Conservation (phyloP, 2,888 invertebrate genomes). For the Xestia ashworthii region DNA sequence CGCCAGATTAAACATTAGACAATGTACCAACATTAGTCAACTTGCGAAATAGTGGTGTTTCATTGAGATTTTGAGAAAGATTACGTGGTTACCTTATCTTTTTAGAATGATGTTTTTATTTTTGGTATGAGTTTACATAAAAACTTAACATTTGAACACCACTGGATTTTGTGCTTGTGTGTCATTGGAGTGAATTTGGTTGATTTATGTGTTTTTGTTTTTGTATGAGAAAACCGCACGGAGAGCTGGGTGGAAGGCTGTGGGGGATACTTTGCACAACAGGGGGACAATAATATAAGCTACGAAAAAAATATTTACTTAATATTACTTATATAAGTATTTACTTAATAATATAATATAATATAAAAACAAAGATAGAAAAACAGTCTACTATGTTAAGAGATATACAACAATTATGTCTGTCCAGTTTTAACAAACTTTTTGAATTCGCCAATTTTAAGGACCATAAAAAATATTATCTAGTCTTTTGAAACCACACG, state of each 20-base stretch:
- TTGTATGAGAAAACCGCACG: neutral
- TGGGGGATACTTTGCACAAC: no score
- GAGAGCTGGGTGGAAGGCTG: no score
- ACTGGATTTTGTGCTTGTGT: neutral
- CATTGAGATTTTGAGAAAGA: conserved; percentile 10
- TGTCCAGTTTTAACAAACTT: no score
- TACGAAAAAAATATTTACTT: no score
- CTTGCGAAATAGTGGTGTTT: conserved; percentile 33
- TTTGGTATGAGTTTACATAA: neutral
- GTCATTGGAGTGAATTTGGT: neutral
- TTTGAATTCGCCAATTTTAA: neutral
- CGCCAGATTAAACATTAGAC: conserved; percentile 42
- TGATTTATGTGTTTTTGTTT: neutral
- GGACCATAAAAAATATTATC: neutral
- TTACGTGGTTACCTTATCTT: conserved; percentile 13
- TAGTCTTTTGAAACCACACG: neutral
- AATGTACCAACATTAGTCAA: conserved; percentile 24
- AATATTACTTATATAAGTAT: no score
- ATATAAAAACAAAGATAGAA: no score
- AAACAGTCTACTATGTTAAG: no score
- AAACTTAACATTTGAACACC: neutral
- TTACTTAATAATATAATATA: no score
- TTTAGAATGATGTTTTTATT: neutral
- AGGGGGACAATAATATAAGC: no score
- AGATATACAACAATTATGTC: no score